phyloP scores from a whole-genome alignment of 2,797 vertebrate genomes.

The Falco rusticolus region DNA sequence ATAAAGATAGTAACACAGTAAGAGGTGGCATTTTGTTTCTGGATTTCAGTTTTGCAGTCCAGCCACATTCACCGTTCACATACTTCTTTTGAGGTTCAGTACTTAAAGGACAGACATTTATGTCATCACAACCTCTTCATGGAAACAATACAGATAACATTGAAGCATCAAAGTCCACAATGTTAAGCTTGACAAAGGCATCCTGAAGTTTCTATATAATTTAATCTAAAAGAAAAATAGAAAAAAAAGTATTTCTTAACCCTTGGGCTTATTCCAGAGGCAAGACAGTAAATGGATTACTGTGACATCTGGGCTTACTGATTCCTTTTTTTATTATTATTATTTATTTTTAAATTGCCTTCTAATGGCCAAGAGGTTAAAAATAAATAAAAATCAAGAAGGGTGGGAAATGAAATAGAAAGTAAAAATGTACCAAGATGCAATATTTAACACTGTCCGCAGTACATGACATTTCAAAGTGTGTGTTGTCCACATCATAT shows the following conservation, averaged over 20 bases:
- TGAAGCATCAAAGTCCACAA: background rate
- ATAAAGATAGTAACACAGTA: background rate
- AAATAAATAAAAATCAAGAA: background rate
- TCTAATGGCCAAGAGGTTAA: background rate
- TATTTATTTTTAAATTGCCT: background rate
- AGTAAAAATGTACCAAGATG: background rate
- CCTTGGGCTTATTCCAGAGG: background rate
- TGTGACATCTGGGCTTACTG: conserved; percentile 37
- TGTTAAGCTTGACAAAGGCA: background rate
- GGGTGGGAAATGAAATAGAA: conserved; percentile 9
- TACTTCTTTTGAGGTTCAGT: background rate
- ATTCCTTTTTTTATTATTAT: background rate
- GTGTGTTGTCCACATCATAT: background rate
- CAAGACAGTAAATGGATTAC: conserved; percentile 49
- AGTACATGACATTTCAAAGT: conserved; percentile 6
- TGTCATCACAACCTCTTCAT: background rate
- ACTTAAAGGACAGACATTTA: background rate
- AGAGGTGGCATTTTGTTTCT: background rate
- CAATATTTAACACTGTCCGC: conserved; percentile 23
- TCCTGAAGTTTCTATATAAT: background rate
- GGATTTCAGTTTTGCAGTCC: background rate
- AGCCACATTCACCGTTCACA: background rate
- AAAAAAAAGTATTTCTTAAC: background rate
- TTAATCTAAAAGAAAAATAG: background rate
- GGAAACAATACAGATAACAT: background rate